Conservation (phyloP, 1,140 invertebrate species). For the Drosophila albomicans region DNA sequence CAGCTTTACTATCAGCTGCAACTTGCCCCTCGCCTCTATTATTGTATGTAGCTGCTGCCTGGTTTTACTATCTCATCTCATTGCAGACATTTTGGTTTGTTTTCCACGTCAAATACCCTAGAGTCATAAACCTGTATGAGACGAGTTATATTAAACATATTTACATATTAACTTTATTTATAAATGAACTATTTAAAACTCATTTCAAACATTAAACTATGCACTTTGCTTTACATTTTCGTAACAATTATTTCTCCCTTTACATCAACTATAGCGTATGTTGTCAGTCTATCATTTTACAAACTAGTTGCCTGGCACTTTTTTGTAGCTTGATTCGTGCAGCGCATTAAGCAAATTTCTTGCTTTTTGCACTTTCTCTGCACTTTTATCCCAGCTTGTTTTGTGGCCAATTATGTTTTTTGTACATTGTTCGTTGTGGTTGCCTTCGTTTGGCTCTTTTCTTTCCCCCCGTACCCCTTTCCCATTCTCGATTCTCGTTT, state of each 20-base stretch:
- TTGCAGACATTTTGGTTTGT: constrained; percentile 21
- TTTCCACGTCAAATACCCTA: constrained; percentile 10
- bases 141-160: neutral
- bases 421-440: constrained; percentile 32
- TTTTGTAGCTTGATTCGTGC: constrained; percentile 26
- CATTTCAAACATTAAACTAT: too few species aligned
- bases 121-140: neutral
- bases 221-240: too few species aligned
- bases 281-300: neutral
- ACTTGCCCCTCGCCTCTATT: constrained; percentile 15
- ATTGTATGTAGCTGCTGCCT: constrained; percentile 7
- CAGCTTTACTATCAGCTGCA: constrained; percentile 60
- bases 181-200: neutral
- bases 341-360: constrained; percentile 75
- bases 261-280: constrained; percentile 1
- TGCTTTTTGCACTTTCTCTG: constrained; percentile 50
- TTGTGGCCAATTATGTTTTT: constrained; percentile 77
- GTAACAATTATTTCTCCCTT: too few species aligned
- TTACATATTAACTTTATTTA: neutral
- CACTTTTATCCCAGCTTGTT: constrained; percentile 59
- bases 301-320: neutral
- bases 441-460: constrained; percentile 17
- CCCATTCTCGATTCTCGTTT: neutral
- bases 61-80: constrained; percentile 12
- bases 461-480: constrained; percentile 12